Evolutionary conservation across 2,888 invertebrate genomes (phyloP), one percentile per base, ranked within the genome.

Genomic region (Erebia ligea): DNA sequence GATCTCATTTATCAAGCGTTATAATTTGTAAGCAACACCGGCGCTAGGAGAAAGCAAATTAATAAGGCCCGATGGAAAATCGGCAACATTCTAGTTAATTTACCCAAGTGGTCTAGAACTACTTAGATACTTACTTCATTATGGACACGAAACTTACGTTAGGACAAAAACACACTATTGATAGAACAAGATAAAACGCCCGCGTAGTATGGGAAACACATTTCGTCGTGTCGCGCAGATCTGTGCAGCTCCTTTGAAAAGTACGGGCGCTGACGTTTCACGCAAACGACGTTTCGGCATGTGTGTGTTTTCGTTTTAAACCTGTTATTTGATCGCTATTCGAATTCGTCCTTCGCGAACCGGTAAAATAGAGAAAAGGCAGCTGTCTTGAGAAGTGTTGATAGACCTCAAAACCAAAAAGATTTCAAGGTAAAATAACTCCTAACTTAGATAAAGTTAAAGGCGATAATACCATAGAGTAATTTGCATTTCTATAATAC

Each of bases 301-400:
- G 34, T 34, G 1, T 34, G 34, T 34, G 34, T 34, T 34, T 34
- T 34, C 34, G 34, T 6, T 34, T 63, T 64, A 73, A 86, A 86
- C 85, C 83, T 76, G 86, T 85, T 85, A 76, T 69, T 74, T 74
- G 80, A 79, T 80, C 78, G 80, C 71, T 67, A 74, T 75, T 76
- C 75, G 76, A 79, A 79, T 78, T 77, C 76, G 77, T 86, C 79
- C 80, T 81, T 82, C 79, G 75, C 69, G 54, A 77, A 86, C 86
- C 85, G 82, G 86, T 84, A 84, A 79, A 77, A 81, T 86, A 88
- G 86, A 84, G 75, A 78, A 85, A 82, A 81, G 76, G 77, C 79
- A 81, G 79, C 77, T 81, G 82, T 76, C 50, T 80, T 78, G 76
- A 68, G 66, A 69, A 48, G 62, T 15, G 65, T 67, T 68, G 67